phyloP scores from a whole-genome alignment of 2,113 vertebrate species.

The Collichthys lucidus region DNA sequence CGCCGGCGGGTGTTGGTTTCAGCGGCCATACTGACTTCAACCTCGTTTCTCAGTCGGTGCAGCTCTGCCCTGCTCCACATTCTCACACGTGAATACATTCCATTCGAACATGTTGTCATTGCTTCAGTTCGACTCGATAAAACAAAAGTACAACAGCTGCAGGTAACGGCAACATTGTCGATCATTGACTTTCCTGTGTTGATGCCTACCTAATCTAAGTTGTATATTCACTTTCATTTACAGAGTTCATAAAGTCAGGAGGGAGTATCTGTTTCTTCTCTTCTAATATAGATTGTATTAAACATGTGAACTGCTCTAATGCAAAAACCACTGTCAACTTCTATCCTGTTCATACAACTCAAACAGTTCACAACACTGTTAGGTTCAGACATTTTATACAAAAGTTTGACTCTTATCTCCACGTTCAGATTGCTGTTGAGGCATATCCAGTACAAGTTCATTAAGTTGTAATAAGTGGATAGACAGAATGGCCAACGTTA shows the following conservation, averaged over 20 bases:
- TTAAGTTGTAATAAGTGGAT: neutral
- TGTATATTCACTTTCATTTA: neutral
- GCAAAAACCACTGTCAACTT: neutral
- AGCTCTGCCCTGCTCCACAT: slow-evolving; percentile 14
- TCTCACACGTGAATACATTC: neutral
- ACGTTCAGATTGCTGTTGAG: neutral
- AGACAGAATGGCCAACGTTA: neutral
- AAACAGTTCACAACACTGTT: neutral
- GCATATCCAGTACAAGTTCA: neutral
- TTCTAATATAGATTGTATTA: neutral
- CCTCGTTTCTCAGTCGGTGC: slow-evolving; percentile 26
- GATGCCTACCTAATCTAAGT: neutral
- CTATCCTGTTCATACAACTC: neutral
- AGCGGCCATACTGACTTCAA: neutral
- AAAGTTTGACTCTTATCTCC: neutral
- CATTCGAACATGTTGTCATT: neutral
- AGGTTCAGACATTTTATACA: neutral
- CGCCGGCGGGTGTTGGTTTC: slow-evolving; percentile 69
- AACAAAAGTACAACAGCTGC: neutral
- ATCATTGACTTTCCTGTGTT: neutral
- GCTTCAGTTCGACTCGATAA: neutral
- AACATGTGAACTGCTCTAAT: neutral
- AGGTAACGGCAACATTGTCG: neutral
- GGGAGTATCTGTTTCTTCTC: neutral
- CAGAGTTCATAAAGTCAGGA: neutral